Percentiles rank a stretch among this genome's conserved stretches.
These are phyloP conservation scores for Umimayanthus chanpuru DNA, from an alignment of 92 coral and sea anemone genomes.

Conservation along the genomic window DNA sequence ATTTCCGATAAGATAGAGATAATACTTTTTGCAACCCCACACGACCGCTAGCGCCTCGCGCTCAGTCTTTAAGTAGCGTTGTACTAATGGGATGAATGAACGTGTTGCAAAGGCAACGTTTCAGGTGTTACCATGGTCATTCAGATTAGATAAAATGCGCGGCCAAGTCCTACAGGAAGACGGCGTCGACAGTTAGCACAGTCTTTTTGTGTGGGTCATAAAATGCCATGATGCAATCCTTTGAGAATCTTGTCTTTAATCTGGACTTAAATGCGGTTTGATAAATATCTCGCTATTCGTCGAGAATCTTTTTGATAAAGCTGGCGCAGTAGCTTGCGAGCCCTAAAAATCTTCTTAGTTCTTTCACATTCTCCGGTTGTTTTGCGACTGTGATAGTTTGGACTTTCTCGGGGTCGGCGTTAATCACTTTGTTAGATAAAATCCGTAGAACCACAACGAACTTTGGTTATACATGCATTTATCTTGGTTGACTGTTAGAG, in stretches of 20 bases:
- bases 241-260: constrained; percentile 32
- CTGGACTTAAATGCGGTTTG: constrained; percentile 19
- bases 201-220: constrained; percentile 28
- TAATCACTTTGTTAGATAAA: not conserved
- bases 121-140: constrained; percentile 35
- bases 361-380: constrained; percentile 27
- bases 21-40: constrained; percentile 39
- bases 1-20: constrained; percentile 36
- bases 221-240: constrained; percentile 47
- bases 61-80: constrained; percentile 42
- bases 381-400: constrained; percentile 10
- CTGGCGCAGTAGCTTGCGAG: constrained; percentile 36
- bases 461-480: not conserved
- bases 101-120: constrained; percentile 49
- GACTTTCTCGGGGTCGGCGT: constrained; percentile 38
- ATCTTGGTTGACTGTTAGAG: not conserved
- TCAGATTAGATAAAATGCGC: constrained; percentile 43
- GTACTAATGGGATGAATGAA: constrained; percentile 35
- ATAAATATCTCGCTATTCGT: constrained; percentile 27
- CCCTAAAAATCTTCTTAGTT: constrained; percentile 5
- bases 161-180: constrained; percentile 40
- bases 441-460: constrained; percentile 26
- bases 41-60: constrained; percentile 50
- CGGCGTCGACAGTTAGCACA: constrained; percentile 41
- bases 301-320: constrained; percentile 26